Evolutionary conservation across 1,140 invertebrate species (phyloP).

Genomic region (Pseudomyrmex gracilis): DNA sequence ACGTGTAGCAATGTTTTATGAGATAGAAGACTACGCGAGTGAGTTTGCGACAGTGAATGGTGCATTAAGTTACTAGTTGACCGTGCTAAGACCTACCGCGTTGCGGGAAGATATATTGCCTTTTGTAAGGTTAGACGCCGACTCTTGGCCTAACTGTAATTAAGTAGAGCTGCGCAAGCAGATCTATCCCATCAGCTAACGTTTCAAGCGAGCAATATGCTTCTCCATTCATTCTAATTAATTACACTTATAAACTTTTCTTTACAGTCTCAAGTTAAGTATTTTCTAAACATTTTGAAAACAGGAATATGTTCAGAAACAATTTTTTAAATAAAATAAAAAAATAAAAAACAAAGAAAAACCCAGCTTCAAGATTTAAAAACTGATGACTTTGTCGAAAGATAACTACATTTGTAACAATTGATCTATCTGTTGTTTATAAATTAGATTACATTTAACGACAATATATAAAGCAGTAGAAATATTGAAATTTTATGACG

Average conservation of each 20-base stretch:
- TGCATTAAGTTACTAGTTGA: slow-evolving; percentile 53
- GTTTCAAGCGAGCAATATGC: slow-evolving; percentile 6
- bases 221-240: neutral
- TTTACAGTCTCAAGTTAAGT: neutral
- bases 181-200: neutral
- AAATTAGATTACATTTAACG: neutral
- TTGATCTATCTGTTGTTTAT: no score
- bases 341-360: no score
- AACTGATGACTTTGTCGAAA: no score
- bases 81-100: slow-evolving; percentile 66
- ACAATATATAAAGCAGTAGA: neutral
- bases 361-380: no score
- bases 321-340: no score
- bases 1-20: neutral
- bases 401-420: no score
- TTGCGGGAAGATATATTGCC: slow-evolving; percentile 62
- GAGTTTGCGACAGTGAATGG: slow-evolving; percentile 1
- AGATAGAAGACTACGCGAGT: neutral
- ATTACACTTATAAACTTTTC: neutral
- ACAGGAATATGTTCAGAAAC: no score
- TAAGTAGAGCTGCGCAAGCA: neutral
- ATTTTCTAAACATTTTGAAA: no score
- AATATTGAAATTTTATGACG: slow-evolving; percentile 44
- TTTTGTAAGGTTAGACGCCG: slow-evolving; percentile 56
- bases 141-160: slow-evolving; percentile 44